Evolutionary conservation across 2,113 vertebrate species (phyloP).

Genomic region (Hippoglossus stenolepis): DNA sequence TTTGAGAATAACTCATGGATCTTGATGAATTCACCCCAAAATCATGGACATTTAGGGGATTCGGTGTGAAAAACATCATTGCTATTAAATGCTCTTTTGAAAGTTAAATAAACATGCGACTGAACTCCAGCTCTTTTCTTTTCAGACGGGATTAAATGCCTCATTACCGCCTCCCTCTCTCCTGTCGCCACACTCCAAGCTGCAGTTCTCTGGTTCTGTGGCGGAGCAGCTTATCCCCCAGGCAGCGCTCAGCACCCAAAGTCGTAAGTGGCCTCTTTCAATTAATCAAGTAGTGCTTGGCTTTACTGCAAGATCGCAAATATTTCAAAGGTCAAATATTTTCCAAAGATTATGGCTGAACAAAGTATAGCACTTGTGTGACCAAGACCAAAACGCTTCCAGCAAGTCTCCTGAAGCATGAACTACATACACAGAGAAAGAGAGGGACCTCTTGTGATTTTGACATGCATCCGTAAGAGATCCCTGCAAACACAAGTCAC

Average conservation of each 20-base stretch:
- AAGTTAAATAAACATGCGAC: neutral
- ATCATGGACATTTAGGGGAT: too few relatives aligned
- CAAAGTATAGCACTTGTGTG: neutral
- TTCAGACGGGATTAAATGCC: constrained; percentile 85
- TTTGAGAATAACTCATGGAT: too few relatives aligned
- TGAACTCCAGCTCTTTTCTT: constrained; percentile 77
- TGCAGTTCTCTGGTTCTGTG: constrained; percentile 78
- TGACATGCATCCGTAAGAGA: constrained; percentile 45
- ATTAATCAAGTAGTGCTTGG: constrained; percentile 32
- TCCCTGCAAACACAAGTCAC: neutral
- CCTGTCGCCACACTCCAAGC: constrained; percentile 85
- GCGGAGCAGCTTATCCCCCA: constrained; percentile 78
- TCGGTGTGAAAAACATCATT: too few relatives aligned
- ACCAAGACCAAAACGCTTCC: neutral
- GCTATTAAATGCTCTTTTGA: neutral
- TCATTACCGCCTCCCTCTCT: constrained; percentile 85
- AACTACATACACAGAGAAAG: constrained; percentile 32
- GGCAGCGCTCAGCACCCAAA: constrained; percentile 76
- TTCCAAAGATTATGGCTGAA: constrained; percentile 32
- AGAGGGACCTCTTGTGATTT: constrained; percentile 36
- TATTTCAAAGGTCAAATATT: constrained; percentile 24
- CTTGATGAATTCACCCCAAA: too few relatives aligned
- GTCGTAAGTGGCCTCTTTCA: constrained; percentile 77
- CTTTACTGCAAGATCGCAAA: neutral
- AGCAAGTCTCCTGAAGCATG: constrained; percentile 33